Base-by-base conservation (phyloP, 2,888 invertebrate species). In the Trachelus stipa region DNA sequence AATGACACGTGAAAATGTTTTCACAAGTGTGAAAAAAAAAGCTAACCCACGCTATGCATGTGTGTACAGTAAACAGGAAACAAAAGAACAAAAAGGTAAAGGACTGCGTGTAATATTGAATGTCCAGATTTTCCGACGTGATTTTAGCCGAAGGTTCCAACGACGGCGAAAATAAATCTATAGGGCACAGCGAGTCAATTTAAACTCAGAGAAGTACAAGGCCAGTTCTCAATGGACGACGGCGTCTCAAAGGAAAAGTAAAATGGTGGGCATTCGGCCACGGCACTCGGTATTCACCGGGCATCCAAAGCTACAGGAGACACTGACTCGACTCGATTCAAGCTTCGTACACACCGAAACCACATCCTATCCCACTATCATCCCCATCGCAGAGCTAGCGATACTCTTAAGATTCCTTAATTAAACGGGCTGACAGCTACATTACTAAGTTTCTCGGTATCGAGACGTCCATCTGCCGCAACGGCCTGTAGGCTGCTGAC, bases 401-500 rank as follows among this genome's bases (percentile, higher is more conserved):
- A 83, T 83, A 83, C 83, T 84, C 83, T 85, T 83, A 85, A 87
- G 85, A 87, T 87, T 86, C 90, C 85, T 90, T 90, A 90, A 90
- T 90, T 90, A 89, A 90, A 88, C 87, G 87, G 80, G 84, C 85
- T 87, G 90, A 89, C 89, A 90, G 90, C 85, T 89, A 89, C 90
- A 88, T 88, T 87, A 86, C 87, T 87, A 86, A 88, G 86, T 86
- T 82, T 81, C 83, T 69, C 37, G 76, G 78, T 86, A 87, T 87
- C 86, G 76, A 34, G n/a, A 78, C 83, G 81, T 81, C 80, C 85
- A 87, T 88, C 87, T 82, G 69, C 79, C 56, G 56, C 56, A 56
- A 56, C 56, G 56, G 56, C 56, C 56, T 23, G 56, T 23, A 23
- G 56, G 56, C 56, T 56, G 56, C 56, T 56, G 56, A 56, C 56